Conservation (phyloP, 2,797 vertebrate genomes). For the Platyrinchus mystaceus region DNA sequence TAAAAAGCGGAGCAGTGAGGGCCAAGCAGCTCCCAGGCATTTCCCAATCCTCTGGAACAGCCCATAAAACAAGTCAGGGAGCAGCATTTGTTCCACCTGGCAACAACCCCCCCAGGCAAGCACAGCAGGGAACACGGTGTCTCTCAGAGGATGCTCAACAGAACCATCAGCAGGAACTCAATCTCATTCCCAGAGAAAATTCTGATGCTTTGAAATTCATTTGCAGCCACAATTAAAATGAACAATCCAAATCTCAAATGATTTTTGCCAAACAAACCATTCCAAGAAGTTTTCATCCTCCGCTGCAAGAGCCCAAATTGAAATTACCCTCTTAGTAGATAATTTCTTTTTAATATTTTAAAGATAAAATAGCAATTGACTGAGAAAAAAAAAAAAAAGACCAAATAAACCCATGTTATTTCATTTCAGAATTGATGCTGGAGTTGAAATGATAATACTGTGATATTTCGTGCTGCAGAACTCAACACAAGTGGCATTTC, state of each 20-base stretch:
- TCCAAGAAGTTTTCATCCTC: not conserved
- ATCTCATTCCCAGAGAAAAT: not conserved
- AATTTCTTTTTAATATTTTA: not conserved
- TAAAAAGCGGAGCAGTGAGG: not conserved
- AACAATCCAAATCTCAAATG: not conserved
- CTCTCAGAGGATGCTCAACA: not conserved
- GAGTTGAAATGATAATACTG: not conserved
- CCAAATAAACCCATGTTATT: not conserved
- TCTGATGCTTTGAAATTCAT: not conserved
- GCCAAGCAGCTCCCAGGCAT: not conserved
- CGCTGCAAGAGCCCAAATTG: not conserved
- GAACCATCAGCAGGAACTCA: not conserved
- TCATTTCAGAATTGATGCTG: not conserved
- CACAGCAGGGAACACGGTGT: rapidly evolving
- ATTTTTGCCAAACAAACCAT: not conserved
- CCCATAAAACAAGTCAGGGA: not conserved
- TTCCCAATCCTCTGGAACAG: not conserved
- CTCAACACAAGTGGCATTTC: not conserved
- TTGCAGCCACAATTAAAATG: not conserved
- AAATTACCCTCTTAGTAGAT: not conserved
- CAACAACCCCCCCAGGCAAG: not conserved
- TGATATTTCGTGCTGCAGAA: not conserved
- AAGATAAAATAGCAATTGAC: not conserved
- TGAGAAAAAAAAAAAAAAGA: not conserved
- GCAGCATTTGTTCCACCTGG: not conserved